Conservation (phyloP, 2,888 invertebrate species). For the Mythimna impura region DNA sequence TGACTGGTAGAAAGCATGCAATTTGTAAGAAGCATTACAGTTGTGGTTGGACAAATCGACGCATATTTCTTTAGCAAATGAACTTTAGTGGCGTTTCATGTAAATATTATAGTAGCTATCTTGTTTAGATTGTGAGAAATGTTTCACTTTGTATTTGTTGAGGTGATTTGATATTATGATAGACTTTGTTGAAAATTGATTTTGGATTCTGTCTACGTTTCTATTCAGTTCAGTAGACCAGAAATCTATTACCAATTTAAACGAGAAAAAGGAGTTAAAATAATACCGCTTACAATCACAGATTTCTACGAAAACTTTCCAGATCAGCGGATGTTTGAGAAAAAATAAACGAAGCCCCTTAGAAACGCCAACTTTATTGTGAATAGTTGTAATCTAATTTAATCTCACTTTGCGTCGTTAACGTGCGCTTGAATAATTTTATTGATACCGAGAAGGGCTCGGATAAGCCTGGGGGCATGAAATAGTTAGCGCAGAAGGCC, state of each 20-base stretch:
- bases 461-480: slow-evolving; percentile 28
- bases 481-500: neutral
- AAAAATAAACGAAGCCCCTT: slow-evolving; percentile 29
- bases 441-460: slow-evolving; percentile 52
- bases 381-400: slow-evolving; percentile 63
- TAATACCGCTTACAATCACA: neutral
- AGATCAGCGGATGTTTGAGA: slow-evolving; percentile 12
- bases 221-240: neutral
- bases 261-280: neutral
- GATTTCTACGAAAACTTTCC: slow-evolving; percentile 43
- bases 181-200: slow-evolving; percentile 5
- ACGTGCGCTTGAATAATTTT: slow-evolving; percentile 58
- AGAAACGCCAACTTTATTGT: slow-evolving; percentile 29
- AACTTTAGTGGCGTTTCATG: slow-evolving; percentile 32
- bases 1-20: slow-evolving; percentile 38
- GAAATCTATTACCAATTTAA: neutral
- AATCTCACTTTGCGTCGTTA: slow-evolving; percentile 52
- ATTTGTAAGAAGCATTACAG: slow-evolving; percentile 44
- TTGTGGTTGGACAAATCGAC: slow-evolving; percentile 46
- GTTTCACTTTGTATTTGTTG: slow-evolving; percentile 3
- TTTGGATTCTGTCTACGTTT: no score
- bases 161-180: neutral
- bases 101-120: slow-evolving; percentile 10
- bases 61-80: slow-evolving; percentile 48
- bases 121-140: slow-evolving; percentile 5